A percentile compares a stretch with the other conserved stretches of the same genome.
Conservation (phyloP, 2,888 invertebrate species). For the Drosophila paramelanica region DNA sequence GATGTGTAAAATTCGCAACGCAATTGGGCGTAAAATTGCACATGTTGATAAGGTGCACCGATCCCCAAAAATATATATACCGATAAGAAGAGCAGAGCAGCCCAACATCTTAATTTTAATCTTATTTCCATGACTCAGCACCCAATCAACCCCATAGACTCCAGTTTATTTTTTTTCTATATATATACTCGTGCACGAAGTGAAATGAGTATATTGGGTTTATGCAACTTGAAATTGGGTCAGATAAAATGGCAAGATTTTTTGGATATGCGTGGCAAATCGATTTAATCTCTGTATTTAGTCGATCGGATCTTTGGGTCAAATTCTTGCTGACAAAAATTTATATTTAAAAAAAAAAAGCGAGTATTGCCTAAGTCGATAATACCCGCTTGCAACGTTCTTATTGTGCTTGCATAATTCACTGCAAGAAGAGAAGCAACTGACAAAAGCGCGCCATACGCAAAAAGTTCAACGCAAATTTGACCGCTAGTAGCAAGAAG, state of each 20-base stretch:
- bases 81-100: constrained; percentile 39
- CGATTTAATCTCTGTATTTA: no score
- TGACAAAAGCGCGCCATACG: constrained; percentile 11
- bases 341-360: no score
- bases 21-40: constrained; percentile 36
- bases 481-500: constrained; percentile 24
- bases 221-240: no score
- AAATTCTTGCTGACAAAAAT: no score
- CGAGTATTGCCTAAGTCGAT: no score
- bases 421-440: constrained; percentile 13
- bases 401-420: constrained; percentile 45
- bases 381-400: neutral
- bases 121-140: constrained; percentile 35
- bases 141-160: constrained; percentile 32
- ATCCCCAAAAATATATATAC: constrained; percentile 13
- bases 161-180: constrained; percentile 2
- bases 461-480: constrained; percentile 40
- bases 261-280: no score
- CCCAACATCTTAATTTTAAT: constrained; percentile 4
- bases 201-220: no score
- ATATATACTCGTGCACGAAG: no score
- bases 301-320: no score
- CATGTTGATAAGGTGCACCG: constrained; percentile 28
- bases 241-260: no score
- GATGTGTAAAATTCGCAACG: constrained; percentile 68